Percentiles rank a stretch among this genome's conserved stretches.
Conservation (phyloP, 2,888 invertebrate genomes). For the Notocelia uddmanniana region DNA sequence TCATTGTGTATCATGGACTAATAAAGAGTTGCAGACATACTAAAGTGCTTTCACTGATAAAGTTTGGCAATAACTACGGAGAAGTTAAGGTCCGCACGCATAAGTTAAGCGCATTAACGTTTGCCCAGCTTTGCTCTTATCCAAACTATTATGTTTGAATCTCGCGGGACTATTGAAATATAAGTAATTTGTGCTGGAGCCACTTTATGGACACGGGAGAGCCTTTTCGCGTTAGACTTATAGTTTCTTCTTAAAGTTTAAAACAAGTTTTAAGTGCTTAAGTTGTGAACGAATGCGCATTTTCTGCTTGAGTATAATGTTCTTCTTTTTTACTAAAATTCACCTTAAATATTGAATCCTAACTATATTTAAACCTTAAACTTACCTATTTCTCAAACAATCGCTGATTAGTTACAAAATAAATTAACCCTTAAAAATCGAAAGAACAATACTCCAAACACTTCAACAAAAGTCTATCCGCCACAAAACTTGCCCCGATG, state of each 20-base stretch:
- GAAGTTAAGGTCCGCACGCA: constrained; percentile 71
- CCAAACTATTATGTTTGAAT: constrained; percentile 56
- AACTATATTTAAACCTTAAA: too few relatives aligned
- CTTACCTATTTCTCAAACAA: not conserved
- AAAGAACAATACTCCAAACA: constrained; percentile 6
- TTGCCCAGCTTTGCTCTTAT: constrained; percentile 59
- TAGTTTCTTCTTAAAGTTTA: constrained; percentile 30
- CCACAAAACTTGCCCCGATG: constrained; percentile 13
- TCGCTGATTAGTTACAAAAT: not conserved
- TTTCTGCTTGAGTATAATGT: constrained; percentile 9
- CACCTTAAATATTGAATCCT: not conserved
- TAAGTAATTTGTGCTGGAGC: constrained; percentile 64
- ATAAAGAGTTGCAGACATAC: constrained; percentile 63
- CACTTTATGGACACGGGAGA: constrained; percentile 47
- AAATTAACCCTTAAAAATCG: constrained; percentile 5
- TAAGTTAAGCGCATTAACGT: constrained; percentile 77
- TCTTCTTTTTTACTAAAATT: not conserved
- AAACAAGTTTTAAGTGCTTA: constrained; percentile 29
- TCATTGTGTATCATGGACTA: constrained; percentile 63
- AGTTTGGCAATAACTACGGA: constrained; percentile 70
- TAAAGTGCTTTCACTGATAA: constrained; percentile 66
- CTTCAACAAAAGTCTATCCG: constrained; percentile 25
- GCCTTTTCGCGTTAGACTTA: constrained; percentile 28
- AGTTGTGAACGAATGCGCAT: constrained; percentile 18
- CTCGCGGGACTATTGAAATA: constrained; percentile 68